Base-by-base conservation (phyloP, 2,797 vertebrate genomes). In the Pristis pectinata region DNA sequence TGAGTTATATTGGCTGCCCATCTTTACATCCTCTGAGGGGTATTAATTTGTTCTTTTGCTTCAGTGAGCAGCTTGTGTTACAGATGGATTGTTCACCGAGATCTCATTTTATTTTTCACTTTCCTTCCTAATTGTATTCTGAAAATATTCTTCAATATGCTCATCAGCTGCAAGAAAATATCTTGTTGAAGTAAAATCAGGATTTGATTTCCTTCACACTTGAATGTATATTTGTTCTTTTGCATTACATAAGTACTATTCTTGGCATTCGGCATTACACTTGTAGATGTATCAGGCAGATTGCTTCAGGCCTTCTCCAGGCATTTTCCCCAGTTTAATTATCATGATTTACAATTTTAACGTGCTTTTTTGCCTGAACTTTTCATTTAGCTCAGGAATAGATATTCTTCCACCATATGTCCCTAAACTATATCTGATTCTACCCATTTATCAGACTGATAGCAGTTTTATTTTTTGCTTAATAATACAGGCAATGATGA, bases 321-420 rank as follows among this genome's bases (percentile, higher is more conserved):
- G 49, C 44, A 34, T 34, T 76, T 76, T 56, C 30, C 70, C 44
- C 44, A 34, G 30, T n/a, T 74, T 94, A 74, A 94, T 94, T 94
- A 94, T 76, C 27, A 76, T 53, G 72, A 76, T 94, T 94, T 74
- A 76, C 92, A 56, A 44, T 94, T 76, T 94, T 76, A 94, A 94
- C 41, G 22, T 30, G 41, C 3, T 27, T 94, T 94, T 56, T 1
- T 7, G 92, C 70, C 17, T 76, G 13, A 94, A 76, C n/a, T 76
- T 76, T 94, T 94, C 67, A 94, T 94, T 94, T 76, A n/a, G 70
- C 70, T 94, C 11, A 76, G 70, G 49, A 34, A 56, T 56, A n/a
- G 72, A 94, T 94, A 22, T 74, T 53, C 44, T 53, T 49, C 41
- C 19, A n/a, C 56, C 92, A 49, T 30, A 56, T 44, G 44, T 53